Evolutionary conservation across 92 coral and sea anemone genomes (phyloP).

Genomic region (Muricea muricata): DNA sequence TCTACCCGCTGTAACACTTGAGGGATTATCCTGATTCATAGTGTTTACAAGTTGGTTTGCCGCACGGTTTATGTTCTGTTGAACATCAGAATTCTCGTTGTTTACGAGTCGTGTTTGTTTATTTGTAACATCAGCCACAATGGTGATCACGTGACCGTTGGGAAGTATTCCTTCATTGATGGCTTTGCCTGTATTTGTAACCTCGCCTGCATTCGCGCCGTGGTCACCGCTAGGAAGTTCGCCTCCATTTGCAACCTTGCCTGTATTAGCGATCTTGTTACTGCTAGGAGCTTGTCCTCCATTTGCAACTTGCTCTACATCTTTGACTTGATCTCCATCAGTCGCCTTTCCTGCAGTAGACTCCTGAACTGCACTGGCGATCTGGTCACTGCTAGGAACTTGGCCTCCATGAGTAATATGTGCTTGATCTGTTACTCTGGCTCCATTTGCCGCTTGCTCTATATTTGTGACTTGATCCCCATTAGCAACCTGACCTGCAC

Average conservation of each 20-base stretch:
- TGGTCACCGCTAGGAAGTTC: neutral
- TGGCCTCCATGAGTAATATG: neutral
- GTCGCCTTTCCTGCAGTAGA: neutral
- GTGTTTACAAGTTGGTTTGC: constrained; percentile 9
- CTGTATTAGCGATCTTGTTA: neutral
- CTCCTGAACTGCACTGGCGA: neutral
- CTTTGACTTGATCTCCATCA: neutral
- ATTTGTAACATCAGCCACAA: neutral
- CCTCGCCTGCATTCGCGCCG: neutral
- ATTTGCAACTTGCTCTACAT: neutral
- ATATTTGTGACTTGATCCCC: neutral
- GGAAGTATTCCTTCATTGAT: neutral
- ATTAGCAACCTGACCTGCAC: neutral
- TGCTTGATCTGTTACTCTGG: neutral
- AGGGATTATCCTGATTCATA: neutral
- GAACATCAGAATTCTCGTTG: neutral
- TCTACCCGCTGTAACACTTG: neutral
- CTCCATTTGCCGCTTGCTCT: neutral
- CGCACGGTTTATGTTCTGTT: neutral
- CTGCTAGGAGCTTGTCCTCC: neutral
- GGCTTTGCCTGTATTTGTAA: neutral
- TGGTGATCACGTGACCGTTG: neutral
- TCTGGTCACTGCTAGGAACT: neutral
- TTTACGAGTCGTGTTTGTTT: neutral
- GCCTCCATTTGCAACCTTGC: neutral